A percentile compares a stretch with the other conserved stretches of the same genome.
Conservation (phyloP, 2,113 vertebrate species). For the Chaetura pelagica region DNA sequence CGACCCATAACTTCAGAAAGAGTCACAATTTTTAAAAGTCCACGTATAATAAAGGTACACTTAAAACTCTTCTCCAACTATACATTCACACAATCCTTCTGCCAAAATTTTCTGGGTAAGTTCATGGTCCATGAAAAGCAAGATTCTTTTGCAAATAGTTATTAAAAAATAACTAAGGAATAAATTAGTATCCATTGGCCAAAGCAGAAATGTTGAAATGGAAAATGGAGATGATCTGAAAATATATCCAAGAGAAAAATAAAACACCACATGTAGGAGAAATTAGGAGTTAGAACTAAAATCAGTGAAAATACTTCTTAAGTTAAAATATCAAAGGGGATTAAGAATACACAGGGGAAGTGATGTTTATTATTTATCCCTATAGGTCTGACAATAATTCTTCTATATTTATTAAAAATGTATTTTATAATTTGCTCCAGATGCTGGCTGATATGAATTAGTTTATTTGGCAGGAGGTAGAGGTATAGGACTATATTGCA, state of each 20-base stretch:
- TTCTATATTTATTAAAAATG: neutral
- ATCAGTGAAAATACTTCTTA: neutral
- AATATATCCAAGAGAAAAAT: neutral
- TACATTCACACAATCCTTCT: neutral
- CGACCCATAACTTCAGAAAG: neutral
- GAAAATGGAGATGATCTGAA: neutral
- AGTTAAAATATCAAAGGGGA: neutral
- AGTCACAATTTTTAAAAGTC: neutral
- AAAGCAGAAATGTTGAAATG: neutral
- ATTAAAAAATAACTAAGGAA: neutral
- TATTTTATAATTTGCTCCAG: conserved; percentile 2
- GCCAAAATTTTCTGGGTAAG: neutral
- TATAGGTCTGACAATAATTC: neutral
- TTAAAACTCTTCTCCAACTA: neutral
- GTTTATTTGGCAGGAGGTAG: neutral
- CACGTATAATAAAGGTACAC: neutral
- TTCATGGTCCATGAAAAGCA: neutral
- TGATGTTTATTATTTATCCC: neutral
- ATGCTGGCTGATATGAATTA: neutral
- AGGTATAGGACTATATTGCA: neutral
- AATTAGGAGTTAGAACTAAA: neutral
- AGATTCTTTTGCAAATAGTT: neutral
- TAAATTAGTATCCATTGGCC: neutral
- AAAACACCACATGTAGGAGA: neutral
- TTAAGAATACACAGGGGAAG: neutral